These are phyloP conservation scores for Entomobrya multifasciata DNA, from an alignment of 2,888 invertebrate species.

Conservation along the genomic window DNA sequence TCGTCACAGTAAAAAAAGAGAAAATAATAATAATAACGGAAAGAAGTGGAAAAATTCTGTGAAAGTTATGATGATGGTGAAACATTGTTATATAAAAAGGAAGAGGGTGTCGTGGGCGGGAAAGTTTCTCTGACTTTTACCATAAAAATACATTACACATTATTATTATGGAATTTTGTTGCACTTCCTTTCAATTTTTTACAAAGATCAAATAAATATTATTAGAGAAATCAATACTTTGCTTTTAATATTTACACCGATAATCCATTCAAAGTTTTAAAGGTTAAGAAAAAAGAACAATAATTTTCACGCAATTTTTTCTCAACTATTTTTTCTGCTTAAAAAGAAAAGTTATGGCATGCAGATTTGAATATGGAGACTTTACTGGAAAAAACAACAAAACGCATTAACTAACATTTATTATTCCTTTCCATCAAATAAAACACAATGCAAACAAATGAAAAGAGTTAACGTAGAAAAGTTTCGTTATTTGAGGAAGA, in stretches of 20 bases:
- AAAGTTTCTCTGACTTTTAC: neutral
- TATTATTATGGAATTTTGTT: conserved; percentile 9
- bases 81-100: conserved; percentile 18
- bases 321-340: neutral
- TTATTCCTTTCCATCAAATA: neutral
- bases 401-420: neutral
- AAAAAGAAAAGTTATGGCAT: neutral
- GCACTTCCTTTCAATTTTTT: conserved; percentile 16
- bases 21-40: too few relatives aligned
- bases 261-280: conserved; percentile 44
- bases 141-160: conserved; percentile 3
- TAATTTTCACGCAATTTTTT: too few relatives aligned
- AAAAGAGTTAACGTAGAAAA: neutral
- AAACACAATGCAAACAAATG: conserved; percentile 26
- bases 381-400: neutral
- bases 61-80: conserved; percentile 30
- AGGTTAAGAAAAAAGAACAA: too few relatives aligned
- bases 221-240: neutral
- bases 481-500: conserved; percentile 1
- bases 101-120: conserved; percentile 2
- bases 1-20: neutral
- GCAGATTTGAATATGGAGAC: neutral
- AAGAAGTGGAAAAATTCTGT: too few relatives aligned
- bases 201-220: neutral
- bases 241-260: conserved; percentile 25